These are phyloP conservation scores for Pammene fasciana DNA, from an alignment of 2,888 invertebrate genomes.

Conservation along the genomic window DNA sequence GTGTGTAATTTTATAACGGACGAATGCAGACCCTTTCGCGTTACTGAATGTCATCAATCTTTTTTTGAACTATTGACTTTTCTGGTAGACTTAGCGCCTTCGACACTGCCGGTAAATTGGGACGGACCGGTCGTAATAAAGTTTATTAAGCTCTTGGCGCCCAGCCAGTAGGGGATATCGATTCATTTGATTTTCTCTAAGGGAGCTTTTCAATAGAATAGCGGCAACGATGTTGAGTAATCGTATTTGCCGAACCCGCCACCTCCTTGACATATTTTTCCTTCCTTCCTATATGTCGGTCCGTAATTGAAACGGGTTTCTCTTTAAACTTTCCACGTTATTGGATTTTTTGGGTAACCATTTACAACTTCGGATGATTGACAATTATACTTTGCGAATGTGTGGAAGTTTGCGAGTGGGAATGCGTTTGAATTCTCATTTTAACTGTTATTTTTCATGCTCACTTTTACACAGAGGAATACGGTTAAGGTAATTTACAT, in stretches of 20 bases:
- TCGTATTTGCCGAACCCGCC: constrained; percentile 42
- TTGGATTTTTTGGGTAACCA: constrained; percentile 34
- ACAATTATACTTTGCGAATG: constrained; percentile 30
- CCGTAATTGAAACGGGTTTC: constrained; percentile 42
- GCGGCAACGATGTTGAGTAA: constrained; percentile 42
- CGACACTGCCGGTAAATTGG: constrained; percentile 58
- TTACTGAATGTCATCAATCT: constrained; percentile 37
- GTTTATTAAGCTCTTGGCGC: constrained; percentile 75
- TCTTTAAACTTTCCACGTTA: constrained; percentile 39
- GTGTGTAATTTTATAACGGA: constrained; percentile 1
- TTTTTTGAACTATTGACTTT: constrained; percentile 44
- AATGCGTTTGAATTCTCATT: constrained; percentile 24
- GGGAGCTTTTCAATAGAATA: constrained; percentile 53
- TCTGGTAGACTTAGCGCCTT: constrained; percentile 49
- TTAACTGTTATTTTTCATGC: constrained; percentile 27
- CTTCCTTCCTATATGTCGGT: constrained; percentile 40
- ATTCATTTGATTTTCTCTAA: constrained; percentile 66
- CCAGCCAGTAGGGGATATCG: constrained; percentile 70
- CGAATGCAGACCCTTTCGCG: constrained; percentile 8
- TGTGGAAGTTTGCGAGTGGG: neutral
- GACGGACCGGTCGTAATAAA: constrained; percentile 59
- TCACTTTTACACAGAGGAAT: constrained; percentile 27
- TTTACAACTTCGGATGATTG: constrained; percentile 35
- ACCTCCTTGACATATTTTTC: constrained; percentile 42
- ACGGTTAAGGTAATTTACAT: constrained; percentile 32